phyloP scores from a whole-genome alignment of 2,797 vertebrate genomes.

The Hybognathus amarus region DNA sequence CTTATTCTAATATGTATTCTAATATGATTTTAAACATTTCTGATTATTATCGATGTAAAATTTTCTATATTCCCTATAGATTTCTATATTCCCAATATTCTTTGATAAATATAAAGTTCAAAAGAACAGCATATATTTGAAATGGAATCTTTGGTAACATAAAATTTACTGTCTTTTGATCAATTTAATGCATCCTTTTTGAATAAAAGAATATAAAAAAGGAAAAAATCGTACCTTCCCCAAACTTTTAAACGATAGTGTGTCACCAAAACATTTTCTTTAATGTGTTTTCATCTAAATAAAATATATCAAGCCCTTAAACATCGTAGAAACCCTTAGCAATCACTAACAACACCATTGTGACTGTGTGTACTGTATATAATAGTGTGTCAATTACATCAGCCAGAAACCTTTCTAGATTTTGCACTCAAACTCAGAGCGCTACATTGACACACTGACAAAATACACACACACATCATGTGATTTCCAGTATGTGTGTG shows the following conservation, averaged over 20 bases:
- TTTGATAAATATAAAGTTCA: neutral
- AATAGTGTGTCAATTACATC: neutral
- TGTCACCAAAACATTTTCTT: neutral
- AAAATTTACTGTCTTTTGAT: neutral
- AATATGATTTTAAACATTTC: neutral
- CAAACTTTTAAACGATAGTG: neutral
- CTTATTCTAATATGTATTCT: accelerated
- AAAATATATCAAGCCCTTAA: neutral
- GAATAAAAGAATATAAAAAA: neutral
- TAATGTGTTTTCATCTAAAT: neutral
- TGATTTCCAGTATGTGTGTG: neutral
- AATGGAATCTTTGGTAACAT: neutral
- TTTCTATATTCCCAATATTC: neutral
- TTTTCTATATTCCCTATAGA: neutral
- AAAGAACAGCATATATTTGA: neutral
- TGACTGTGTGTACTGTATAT: neutral
- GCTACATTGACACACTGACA: no score
- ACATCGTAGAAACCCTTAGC: neutral
- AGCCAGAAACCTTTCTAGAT: neutral
- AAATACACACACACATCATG: neutral
- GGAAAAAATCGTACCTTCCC: no score
- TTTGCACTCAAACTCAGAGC: neutral
- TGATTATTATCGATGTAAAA: neutral
- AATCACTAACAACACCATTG: neutral
- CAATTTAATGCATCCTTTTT: neutral